Evolutionary conservation across 2,113 vertebrate species (phyloP), one percentile per base, ranked within the genome.

Genomic region (Podarcis raffonei): DNA sequence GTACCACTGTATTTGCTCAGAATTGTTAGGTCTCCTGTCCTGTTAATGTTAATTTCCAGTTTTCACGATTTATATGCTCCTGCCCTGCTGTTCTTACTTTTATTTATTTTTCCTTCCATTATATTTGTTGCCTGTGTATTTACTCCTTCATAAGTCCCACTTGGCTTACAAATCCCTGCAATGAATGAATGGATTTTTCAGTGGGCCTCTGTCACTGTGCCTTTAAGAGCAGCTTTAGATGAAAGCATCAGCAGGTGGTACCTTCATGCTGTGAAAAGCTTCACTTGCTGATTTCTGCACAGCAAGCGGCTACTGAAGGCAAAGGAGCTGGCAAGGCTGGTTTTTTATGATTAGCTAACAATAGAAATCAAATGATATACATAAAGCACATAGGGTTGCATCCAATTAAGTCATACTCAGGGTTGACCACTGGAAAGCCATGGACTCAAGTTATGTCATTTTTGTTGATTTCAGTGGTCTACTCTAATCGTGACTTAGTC

Each of bases 241-340:
- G 68, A 18, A 53, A 39, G 6, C 39, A 72, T 53, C 32, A 72
- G 3, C 27, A 53, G 18, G 59, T 81, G 20, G 35, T 62, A 32
- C 68, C 22, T 68, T 18, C 30, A 84, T 53, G 83, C 23, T 83
- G 65, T 84, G 78, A 85, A 30, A 85, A 87, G 69, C 16, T 81
- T 84, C 86, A 16, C 16, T 72, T 27, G 76, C 13, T 90, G 59
- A 92, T 92, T 71, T 89, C 37, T 65, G 65, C 42, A 72, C 83
- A 84, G 71, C 27, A 35, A 32, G 9, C 27, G 71, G 66, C 18
- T 48, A 3, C 25, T 84, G 23, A 84, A 57, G 20, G 30, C n/a
- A 32, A 69, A 84, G 57, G 13, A 35, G 30, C 42, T 57, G 83
- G 11, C 42, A 20, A 84, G 81, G 25, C 16, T 37, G n/a, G n/a